Evolutionary conservation across 2,797 vertebrate species (phyloP), one percentile per base, ranked within the genome.

Genomic region (Peromyscus melanophrys): DNA sequence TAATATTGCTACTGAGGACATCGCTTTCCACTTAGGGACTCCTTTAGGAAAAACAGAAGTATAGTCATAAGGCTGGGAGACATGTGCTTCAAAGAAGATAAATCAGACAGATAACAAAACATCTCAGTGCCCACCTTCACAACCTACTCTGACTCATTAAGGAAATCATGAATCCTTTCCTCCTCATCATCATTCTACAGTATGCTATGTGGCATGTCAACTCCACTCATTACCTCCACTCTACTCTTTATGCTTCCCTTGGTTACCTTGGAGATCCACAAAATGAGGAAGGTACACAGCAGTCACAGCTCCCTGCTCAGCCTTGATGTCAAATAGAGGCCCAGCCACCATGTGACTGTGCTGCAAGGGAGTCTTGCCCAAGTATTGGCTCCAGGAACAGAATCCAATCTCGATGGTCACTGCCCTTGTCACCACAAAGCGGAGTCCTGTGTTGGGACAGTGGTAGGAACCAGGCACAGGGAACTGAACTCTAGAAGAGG

Each of bases 351-450:
- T 52, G 49, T 52, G 49, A 13, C 49, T 52, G 12, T 52, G 49
- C 49, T 52, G 49, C 49, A 52, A 52, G 49, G 49, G 49, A 52
- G 49, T 52, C 49, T 52, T 19, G 14, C 14, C 76, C 37, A 97
- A 94, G 43, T 92, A 57, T 25, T 2, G 29, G 16, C 25, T 43
- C 97, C 97, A 98, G 67, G n/a, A 23, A 31, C 61, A 25, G 0
- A 97, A 96, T 43, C 63, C 71, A 76, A 97, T 97, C 57, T 95
- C 75, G 2, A 96, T 0, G 10, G 65, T 97, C 19, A 61, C 96
- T n/a, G 92, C 77, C 1, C 43, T 65, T 76, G 52, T 96, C 83
- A 98, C 94, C 63, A 92, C 4, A 27, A 98, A 98, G 81, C 16
- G 0, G 8, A 97, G 97, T 46, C 97, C 90, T 0, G 57, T 90